Conservation (phyloP, 1,140 invertebrate genomes). For the Acromyrmex charruanus region DNA sequence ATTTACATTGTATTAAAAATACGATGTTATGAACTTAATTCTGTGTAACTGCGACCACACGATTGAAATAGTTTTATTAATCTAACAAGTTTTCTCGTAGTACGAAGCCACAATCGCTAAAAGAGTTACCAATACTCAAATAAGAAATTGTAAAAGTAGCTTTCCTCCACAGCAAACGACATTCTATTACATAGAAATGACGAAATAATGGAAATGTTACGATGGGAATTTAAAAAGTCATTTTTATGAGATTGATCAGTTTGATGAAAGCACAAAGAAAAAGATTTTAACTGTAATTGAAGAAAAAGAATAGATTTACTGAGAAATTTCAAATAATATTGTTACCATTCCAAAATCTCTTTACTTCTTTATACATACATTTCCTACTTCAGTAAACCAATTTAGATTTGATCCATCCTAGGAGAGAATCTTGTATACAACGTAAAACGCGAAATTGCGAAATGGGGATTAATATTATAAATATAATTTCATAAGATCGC, state of each 20-base stretch:
- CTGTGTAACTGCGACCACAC: not conserved
- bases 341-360: constrained; percentile 37
- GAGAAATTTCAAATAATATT: constrained; percentile 1
- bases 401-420: constrained; percentile 15
- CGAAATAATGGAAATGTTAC: constrained; percentile 44
- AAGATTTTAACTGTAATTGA: not conserved
- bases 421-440: constrained; percentile 44
- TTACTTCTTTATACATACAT: constrained; percentile 13
- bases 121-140: not conserved
- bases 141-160: constrained; percentile 20
- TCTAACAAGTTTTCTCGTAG: constrained; percentile 4
- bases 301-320: not conserved
- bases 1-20: not conserved
- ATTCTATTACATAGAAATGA: not conserved
- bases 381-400: constrained; percentile 28
- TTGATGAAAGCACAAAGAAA: not conserved
- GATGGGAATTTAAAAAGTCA: not conserved
- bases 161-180: not conserved
- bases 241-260: not conserved
- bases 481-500: constrained; percentile 57
- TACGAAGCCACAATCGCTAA: not conserved
- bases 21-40: constrained; percentile 12
- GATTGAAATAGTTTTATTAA: not conserved
- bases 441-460: constrained; percentile 20
- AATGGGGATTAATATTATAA: constrained; percentile 62